Base-by-base conservation (phyloP, 2,888 invertebrate species). In the Rotaria macrura region DNA sequence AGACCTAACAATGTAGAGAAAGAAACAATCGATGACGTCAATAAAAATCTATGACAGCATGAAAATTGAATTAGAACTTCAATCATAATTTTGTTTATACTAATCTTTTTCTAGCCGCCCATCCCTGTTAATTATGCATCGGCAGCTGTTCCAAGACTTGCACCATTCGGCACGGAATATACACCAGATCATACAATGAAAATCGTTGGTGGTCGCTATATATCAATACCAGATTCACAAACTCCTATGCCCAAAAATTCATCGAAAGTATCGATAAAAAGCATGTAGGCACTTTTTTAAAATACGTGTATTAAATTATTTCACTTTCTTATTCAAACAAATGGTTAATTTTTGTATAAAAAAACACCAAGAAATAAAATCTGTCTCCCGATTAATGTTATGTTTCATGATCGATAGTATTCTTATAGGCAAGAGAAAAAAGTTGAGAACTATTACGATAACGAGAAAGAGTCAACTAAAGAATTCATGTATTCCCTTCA, bases 101-200 rank as follows among this genome's bases (percentile, higher is more conserved):
- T 23, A 20, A 52, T 52, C 10, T 23, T 52, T 43, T 65, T 65
- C 34, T 43, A 79, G 79, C 5, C 20, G n/a, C 43, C 43, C n/a
- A 79, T 79, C n/a, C 79, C 79, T 43, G 6, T 79, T 43, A 79
- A 5, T 43, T 79, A 79, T 79, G 23, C 79, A 14, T 20, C 79
- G 43, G 79, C 79, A 79, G 79, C 43, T 25, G 25, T 79, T n/a
- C 79, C 79, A 1, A 79, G 34, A 40, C 43, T n/a, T 17, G 79
- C 79, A 40, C 90, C 90, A 0, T 90, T 89, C 86, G 90, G 89
- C 10, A 90, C 88, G 6, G 87, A 87, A 12, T 87, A 88, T 85
- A 89, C 89, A 0, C 89, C 89, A 10, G 79, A 52, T 25, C 87
- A 88, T 65, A 87, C 87, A 14, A 87, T 88, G 74, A 89, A 88